Evolutionary conservation across 1,140 invertebrate genomes (phyloP).

Genomic region (Bicyclus anynana): DNA sequence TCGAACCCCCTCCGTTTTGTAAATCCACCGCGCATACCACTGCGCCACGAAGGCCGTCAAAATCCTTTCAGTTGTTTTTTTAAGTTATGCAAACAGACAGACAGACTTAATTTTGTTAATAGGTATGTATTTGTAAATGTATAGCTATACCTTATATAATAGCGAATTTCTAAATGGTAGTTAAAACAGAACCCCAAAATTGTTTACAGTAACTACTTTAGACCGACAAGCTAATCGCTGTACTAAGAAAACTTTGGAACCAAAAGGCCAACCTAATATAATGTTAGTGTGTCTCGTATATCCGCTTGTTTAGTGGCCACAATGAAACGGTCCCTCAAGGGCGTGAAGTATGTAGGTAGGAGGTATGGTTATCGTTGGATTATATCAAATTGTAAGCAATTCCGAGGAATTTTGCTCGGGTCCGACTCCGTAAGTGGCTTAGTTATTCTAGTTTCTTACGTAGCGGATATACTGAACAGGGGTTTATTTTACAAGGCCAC

Average conservation of each 20-base stretch:
- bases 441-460: constrained; percentile 6
- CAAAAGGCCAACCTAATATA: neutral
- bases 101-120: too few relatives aligned
- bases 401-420: constrained; percentile 8
- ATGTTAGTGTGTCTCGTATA: neutral
- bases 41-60: too few relatives aligned
- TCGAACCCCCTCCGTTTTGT: too few relatives aligned
- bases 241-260: neutral
- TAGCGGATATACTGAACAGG: neutral
- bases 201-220: neutral
- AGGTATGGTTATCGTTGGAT: constrained; percentile 21
- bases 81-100: too few relatives aligned
- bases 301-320: neutral
- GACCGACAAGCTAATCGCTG: neutral
- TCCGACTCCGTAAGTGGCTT: constrained; percentile 10
- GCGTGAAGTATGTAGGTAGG: constrained; percentile 15
- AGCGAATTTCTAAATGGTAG: too few relatives aligned
- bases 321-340: constrained; percentile 18
- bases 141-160: too few relatives aligned
- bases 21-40: too few relatives aligned
- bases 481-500: neutral
- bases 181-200: neutral
- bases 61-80: too few relatives aligned
- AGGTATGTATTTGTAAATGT: too few relatives aligned
- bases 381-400: constrained; percentile 25